A percentile compares a stretch with the other conserved stretches of the same genome.
phyloP scores from a whole-genome alignment of 2,113 vertebrate genomes.

The Aramus guarauna region DNA sequence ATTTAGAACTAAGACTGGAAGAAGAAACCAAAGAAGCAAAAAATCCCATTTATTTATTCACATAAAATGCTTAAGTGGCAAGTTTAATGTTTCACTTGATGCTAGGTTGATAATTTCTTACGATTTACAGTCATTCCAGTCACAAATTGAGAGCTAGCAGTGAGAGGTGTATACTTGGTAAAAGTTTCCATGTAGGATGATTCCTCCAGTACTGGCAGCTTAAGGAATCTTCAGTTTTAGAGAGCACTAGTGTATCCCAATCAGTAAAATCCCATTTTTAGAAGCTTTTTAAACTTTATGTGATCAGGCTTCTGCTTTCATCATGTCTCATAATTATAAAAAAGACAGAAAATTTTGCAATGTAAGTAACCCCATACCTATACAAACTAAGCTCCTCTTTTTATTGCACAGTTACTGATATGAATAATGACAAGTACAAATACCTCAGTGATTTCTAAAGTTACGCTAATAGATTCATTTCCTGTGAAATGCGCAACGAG shows the following conservation, averaged over 20 bases:
- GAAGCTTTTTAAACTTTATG: neutral
- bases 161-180: neutral
- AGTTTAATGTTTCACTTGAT: neutral
- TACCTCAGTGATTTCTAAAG: neutral
- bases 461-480: neutral
- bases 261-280: neutral
- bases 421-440: neutral
- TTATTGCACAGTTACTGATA: neutral
- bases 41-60: neutral
- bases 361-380: neutral
- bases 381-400: neutral
- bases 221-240: neutral
- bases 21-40: neutral
- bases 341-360: neutral
- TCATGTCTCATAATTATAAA: neutral
- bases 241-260: neutral
- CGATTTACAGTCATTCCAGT: neutral
- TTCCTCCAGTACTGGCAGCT: neutral
- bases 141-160: neutral
- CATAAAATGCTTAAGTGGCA: neutral
- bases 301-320: neutral
- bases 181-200: neutral
- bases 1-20: neutral
- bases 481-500: rapidly evolving
- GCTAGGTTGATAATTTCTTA: neutral